Conservation (phyloP, 2,888 invertebrate genomes). For the Leptopilina myrica region DNA sequence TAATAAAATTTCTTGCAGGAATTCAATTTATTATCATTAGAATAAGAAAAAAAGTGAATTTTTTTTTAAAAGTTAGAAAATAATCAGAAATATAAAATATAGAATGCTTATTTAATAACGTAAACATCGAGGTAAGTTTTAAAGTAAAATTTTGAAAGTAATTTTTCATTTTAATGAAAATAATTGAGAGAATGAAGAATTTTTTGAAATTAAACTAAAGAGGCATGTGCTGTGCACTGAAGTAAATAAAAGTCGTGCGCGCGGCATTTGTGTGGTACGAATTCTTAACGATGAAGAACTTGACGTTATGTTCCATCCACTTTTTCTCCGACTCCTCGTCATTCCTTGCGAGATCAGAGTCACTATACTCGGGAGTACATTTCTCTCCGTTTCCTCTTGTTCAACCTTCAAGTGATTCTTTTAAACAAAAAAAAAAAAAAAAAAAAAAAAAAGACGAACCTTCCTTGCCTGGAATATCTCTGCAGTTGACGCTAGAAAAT, state of each 20-base stretch:
- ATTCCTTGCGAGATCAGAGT: constrained; percentile 13
- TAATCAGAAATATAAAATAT: no score
- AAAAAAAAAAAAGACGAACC: constrained; percentile 5
- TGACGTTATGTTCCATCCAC: constrained; percentile 29
- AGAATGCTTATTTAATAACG: no score
- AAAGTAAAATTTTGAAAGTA: no score
- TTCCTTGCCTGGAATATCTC: constrained; percentile 15
- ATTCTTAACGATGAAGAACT: constrained; percentile 25
- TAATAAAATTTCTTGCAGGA: no score
- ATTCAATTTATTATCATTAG: no score
- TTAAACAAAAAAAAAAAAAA: background rate
- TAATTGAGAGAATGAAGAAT: no score
- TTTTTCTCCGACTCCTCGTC: constrained; percentile 14
- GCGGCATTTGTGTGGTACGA: constrained; percentile 19
- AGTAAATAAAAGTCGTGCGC: background rate
- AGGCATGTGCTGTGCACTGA: background rate
- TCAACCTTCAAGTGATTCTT: constrained; percentile 18
- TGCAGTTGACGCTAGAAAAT: constrained; percentile 10
- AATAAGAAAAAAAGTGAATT: no score
- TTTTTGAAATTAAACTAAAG: background rate
- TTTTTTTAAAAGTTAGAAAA: no score
- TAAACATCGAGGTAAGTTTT: no score
- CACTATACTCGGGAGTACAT: constrained; percentile 20
- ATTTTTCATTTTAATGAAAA: no score
- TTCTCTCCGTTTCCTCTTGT: constrained; percentile 21